Percentiles rank a stretch among this genome's conserved stretches.
Conservation (phyloP, 2,888 invertebrate species). For the Drosophila niveifrons region DNA sequence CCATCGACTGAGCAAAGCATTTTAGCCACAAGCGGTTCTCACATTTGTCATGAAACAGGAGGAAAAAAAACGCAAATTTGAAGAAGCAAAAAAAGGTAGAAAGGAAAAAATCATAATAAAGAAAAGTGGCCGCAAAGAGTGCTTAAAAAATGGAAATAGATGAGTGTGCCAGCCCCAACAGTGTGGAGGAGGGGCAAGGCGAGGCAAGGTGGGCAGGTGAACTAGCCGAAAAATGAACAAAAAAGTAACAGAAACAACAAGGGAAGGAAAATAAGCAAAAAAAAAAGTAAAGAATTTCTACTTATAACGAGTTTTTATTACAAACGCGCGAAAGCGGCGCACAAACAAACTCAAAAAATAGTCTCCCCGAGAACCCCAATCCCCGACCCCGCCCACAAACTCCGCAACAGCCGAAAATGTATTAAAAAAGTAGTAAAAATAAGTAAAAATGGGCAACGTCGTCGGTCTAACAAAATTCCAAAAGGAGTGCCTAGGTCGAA, state of each 20-base stretch:
- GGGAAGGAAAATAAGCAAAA: conserved; percentile 33
- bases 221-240: conserved; percentile 35
- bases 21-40: conserved; percentile 76
- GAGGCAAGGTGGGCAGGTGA: conserved; percentile 47
- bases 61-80: conserved; percentile 46
- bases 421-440: conserved; percentile 75
- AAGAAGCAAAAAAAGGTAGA: conserved; percentile 3
- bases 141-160: conserved; percentile 80
- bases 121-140: conserved; percentile 81
- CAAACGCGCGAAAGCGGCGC: conserved; percentile 78
- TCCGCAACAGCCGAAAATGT: conserved; percentile 67
- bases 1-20: conserved; percentile 46
- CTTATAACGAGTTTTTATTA: conserved; percentile 82
- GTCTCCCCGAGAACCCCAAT: not conserved
- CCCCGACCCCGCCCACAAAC: conserved; percentile 4
- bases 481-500: conserved; percentile 56
- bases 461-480: conserved; percentile 63
- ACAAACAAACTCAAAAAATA: conserved; percentile 56
- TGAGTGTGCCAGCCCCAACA: conserved; percentile 56
- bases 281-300: conserved; percentile 76
- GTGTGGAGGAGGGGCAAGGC: not conserved
- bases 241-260: conserved; percentile 19
- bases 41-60: conserved; percentile 73
- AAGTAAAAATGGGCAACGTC: conserved; percentile 55
- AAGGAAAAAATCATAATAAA: conserved; percentile 71